phyloP scores from a whole-genome alignment of 2,113 vertebrate species.

The Ictalurus punctatus region DNA sequence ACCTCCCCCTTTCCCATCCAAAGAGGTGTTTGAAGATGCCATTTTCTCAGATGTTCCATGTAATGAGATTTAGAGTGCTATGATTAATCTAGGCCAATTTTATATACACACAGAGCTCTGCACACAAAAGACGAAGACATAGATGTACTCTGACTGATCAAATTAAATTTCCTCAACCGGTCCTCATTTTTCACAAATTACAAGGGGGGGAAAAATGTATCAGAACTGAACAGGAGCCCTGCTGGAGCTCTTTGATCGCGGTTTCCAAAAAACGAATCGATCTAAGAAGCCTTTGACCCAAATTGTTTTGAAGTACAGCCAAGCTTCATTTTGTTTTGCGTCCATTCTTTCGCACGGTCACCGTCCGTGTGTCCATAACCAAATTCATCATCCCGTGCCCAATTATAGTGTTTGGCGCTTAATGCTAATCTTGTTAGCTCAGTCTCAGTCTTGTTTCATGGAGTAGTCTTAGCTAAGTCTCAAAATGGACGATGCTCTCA shows the following conservation, averaged over 20 bases:
- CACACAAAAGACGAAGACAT: slow-evolving; percentile 45
- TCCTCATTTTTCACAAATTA: slow-evolving; percentile 58
- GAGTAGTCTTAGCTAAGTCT: slow-evolving; percentile 71
- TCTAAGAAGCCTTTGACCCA: slow-evolving; percentile 71
- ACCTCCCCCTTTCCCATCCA: slow-evolving; percentile 59
- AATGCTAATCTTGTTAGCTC: slow-evolving; percentile 69
- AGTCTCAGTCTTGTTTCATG: slow-evolving; percentile 64
- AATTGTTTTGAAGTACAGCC: slow-evolving; percentile 61
- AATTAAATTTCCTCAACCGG: slow-evolving; percentile 66
- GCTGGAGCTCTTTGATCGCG: slow-evolving; percentile 79
- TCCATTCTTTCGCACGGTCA: slow-evolving; percentile 54
- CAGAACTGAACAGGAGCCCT: slow-evolving; percentile 65
- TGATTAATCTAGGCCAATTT: slow-evolving; percentile 74
- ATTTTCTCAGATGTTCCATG: slow-evolving; percentile 77
- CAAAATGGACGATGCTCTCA: slow-evolving; percentile 83
- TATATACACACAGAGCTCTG: slow-evolving; percentile 45
- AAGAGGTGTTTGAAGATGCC: slow-evolving; percentile 73
- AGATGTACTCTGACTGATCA: slow-evolving; percentile 52
- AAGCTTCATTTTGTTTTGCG: slow-evolving; percentile 63
- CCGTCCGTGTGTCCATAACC: slow-evolving; percentile 62
- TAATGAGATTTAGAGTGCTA: slow-evolving; percentile 82
- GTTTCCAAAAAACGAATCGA: slow-evolving; percentile 73
- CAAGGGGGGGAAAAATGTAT: slow-evolving; percentile 54
- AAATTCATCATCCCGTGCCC: slow-evolving; percentile 52
- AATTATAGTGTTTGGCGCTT: slow-evolving; percentile 61